Conservation (phyloP, 2,888 invertebrate species). For the Oscheius myriophilus region DNA sequence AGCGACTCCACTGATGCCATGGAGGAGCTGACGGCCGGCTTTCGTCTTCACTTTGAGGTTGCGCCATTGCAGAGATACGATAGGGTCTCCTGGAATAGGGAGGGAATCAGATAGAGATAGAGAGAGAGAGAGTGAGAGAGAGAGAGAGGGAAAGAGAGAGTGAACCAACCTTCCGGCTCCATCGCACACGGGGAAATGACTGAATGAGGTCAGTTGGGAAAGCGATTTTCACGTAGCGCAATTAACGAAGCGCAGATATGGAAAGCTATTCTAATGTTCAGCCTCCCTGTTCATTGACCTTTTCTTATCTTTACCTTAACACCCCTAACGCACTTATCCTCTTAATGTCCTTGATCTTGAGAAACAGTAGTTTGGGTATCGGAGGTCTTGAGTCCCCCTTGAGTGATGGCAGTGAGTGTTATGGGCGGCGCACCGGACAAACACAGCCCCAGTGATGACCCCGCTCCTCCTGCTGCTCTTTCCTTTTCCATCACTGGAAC, state of each 20-base stretch:
- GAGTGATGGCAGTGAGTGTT: conserved; percentile 14
- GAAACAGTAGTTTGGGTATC: conserved; percentile 5
- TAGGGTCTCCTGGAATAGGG: conserved; percentile 3
- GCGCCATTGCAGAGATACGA: conserved; percentile 32
- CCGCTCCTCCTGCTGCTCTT: conserved; percentile 12
- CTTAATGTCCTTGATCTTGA: neutral
- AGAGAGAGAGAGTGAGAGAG: neutral
- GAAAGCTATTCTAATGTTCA: too few relatives aligned
- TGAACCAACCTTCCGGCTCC: too few relatives aligned
- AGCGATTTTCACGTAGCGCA: too few relatives aligned
- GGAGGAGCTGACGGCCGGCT: conserved; percentile 54
- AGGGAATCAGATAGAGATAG: neutral
- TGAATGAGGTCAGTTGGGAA: too few relatives aligned
- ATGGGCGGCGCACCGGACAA: conserved; percentile 3
- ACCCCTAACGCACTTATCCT: too few relatives aligned
- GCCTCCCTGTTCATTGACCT: too few relatives aligned
- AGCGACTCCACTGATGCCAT: conserved; percentile 59
- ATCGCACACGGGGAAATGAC: too few relatives aligned
- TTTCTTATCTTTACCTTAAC: too few relatives aligned
- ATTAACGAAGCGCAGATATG: too few relatives aligned
- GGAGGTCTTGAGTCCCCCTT: conserved; percentile 3
- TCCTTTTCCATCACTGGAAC: neutral
- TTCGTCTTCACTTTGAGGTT: conserved; percentile 43
- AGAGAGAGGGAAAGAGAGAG: too few relatives aligned
- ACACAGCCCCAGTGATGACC: conserved; percentile 2